These are phyloP conservation scores for Crypturellus undulatus DNA, from an alignment of 2,113 vertebrate genomes.

Conservation along the genomic window DNA sequence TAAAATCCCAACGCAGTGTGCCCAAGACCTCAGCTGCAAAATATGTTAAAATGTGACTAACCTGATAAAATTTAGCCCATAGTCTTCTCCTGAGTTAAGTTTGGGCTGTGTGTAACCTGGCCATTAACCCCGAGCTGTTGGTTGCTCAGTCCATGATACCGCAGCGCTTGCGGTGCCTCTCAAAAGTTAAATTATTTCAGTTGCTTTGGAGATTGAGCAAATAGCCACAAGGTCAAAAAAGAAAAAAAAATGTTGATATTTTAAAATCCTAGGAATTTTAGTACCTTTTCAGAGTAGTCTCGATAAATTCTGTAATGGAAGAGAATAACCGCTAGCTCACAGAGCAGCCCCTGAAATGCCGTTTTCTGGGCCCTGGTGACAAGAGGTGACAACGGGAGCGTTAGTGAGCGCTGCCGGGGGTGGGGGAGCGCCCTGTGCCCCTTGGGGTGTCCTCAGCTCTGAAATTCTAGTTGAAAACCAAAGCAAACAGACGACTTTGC, in stretches of 20 bases:
- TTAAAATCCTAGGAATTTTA: constrained; percentile 1
- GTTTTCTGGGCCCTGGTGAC: neutral
- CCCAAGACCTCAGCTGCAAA: constrained; percentile 1
- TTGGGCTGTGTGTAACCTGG: neutral
- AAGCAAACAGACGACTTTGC: constrained; percentile 33
- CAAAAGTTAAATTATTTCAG: neutral
- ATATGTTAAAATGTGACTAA: constrained; percentile 17
- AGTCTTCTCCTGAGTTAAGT: neutral
- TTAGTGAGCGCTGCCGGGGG: neutral
- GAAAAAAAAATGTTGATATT: neutral
- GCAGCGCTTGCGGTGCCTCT: neutral
- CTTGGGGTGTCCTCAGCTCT: constrained; percentile 67
- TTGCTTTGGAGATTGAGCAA: neutral
- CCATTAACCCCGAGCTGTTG: constrained; percentile 3
- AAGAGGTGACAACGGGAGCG: neutral
- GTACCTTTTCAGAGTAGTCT: neutral
- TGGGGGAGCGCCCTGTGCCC: constrained; percentile 15
- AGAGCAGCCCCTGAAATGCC: neutral
- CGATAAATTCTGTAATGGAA: neutral
- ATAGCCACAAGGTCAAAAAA: neutral
- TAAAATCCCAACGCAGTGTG: neutral
- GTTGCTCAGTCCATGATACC: neutral
- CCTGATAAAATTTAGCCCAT: neutral
- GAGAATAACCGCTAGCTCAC: neutral
- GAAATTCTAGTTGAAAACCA: constrained; percentile 55